Evolutionary conservation across 2,113 vertebrate species (phyloP).

Genomic region (Megaceryle torquata): DNA sequence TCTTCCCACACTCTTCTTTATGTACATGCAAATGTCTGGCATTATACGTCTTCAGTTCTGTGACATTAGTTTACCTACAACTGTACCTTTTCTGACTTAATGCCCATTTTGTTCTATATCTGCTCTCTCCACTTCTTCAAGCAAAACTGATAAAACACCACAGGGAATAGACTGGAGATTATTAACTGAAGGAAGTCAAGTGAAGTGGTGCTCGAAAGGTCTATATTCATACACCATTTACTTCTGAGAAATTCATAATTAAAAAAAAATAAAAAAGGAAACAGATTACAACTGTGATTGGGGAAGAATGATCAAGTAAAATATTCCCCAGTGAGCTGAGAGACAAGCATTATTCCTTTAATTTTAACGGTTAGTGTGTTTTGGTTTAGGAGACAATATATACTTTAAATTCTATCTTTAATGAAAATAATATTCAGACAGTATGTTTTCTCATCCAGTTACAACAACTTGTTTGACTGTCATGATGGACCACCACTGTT

Average conservation of each 20-base stretch:
- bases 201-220: not conserved
- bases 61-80: not conserved
- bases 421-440: not conserved
- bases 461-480: not conserved
- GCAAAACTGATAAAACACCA: not conserved
- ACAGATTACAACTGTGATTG: not conserved
- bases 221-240: not conserved
- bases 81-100: not conserved
- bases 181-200: not conserved
- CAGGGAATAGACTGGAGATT: not conserved
- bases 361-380: not conserved
- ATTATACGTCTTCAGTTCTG: not conserved
- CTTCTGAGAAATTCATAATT: not conserved
- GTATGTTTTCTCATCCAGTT: not conserved
- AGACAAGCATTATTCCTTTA: not conserved
- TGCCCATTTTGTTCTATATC: accelerated
- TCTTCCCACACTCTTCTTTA: not conserved
- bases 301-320: not conserved
- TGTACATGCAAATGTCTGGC: not conserved
- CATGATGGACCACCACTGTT: too few relatives aligned
- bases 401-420: not conserved
- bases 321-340: not conserved
- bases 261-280: not conserved
- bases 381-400: not conserved
- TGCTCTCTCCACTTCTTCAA: not conserved